Conservation (phyloP, 2,797 vertebrate genomes). For the Anguilla obscura region DNA sequence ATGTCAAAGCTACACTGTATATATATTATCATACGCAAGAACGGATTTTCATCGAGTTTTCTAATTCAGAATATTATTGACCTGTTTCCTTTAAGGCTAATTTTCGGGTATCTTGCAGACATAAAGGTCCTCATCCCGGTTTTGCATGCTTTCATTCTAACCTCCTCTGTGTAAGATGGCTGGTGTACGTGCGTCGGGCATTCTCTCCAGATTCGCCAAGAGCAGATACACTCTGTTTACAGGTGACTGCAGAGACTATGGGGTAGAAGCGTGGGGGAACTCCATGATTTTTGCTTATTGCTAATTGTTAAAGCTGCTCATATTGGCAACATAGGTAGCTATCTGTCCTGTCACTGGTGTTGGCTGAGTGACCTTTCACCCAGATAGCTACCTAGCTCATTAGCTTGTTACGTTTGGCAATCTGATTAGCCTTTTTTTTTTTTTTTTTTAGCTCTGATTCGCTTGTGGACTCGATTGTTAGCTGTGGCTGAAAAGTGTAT, state of each 20-base stretch:
- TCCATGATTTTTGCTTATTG: neutral
- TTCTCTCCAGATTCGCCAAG: conserved; percentile 64
- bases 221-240: conserved; percentile 61
- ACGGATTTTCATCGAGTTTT: neutral
- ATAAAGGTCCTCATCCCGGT: conserved; percentile 23
- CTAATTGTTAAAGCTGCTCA: neutral
- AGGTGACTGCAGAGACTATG: conserved; percentile 56
- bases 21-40: neutral
- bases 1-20: neutral
- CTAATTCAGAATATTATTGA: neutral
- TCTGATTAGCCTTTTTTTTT: neutral
- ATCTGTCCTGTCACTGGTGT: neutral
- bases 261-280: neutral
- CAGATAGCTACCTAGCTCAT: conserved; percentile 37
- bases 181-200: conserved; percentile 68
- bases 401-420: neutral
- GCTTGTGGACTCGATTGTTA: neutral
- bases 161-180: conserved; percentile 63
- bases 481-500: neutral
- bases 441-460: neutral
- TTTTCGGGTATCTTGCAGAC: neutral
- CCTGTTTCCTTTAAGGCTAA: neutral
- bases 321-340: neutral
- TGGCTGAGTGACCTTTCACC: conserved; percentile 43
- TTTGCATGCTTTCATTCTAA: conserved; percentile 6